phyloP scores from a whole-genome alignment of 2,113 vertebrate species.

The Dissostichus mawsoni region DNA sequence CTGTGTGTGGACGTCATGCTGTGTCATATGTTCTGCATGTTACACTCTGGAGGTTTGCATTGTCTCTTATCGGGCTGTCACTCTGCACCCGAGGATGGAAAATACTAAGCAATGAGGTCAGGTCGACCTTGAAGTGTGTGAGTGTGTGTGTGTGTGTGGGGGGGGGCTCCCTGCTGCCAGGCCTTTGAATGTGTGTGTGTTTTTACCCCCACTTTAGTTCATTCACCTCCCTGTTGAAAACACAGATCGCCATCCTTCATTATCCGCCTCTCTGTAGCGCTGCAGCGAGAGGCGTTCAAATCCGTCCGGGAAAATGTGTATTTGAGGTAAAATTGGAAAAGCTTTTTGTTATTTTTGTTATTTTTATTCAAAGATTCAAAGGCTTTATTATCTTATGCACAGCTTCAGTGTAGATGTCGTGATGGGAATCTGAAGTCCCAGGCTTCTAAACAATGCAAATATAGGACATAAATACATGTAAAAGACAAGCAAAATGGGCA shows the following conservation, averaged over 20 bases:
- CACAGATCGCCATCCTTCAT: constrained; percentile 51
- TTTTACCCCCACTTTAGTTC: constrained; percentile 67
- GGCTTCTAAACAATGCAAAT: no score
- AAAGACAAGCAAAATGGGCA: no score
- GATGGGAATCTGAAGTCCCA: no score
- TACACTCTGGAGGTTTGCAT: constrained; percentile 69
- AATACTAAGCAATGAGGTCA: constrained; percentile 82
- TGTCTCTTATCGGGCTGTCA: constrained; percentile 77
- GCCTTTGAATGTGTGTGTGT: constrained; percentile 63
- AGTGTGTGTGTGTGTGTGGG: no score
- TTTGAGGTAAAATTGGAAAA: no score
- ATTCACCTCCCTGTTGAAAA: constrained; percentile 64
- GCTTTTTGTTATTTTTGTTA: no score
- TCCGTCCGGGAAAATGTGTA: constrained; percentile 8
- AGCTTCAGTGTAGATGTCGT: no score
- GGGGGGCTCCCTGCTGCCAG: constrained; percentile 75
- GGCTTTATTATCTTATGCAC: no score
- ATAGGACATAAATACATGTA: no score
- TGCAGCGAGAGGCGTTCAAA: constrained; percentile 29
- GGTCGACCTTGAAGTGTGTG: constrained; percentile 78
- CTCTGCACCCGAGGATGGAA: constrained; percentile 78
- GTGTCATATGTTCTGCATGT: constrained; percentile 45
- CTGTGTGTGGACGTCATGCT: constrained; percentile 73
- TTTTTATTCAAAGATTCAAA: no score
- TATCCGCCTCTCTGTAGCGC: constrained; percentile 22